Base-by-base conservation (phyloP, 1,140 invertebrate genomes). In the Listronotus oregonensis region DNA sequence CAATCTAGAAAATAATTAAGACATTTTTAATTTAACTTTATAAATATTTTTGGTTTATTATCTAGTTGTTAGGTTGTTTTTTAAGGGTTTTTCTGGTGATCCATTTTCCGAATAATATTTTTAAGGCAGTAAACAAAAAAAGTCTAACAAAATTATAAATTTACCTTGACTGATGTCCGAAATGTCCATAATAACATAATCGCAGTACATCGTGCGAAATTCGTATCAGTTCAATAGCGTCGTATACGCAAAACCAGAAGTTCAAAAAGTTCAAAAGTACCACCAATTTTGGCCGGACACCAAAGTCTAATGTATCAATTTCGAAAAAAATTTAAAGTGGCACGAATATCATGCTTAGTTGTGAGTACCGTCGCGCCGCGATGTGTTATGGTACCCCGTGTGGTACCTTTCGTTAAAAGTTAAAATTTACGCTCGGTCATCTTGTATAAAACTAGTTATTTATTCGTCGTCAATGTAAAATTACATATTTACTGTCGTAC, bases 141-240 rank as follows among this genome's bases (percentile, higher is more conserved):
- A 27, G 1, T 27, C 21, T 27, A 18, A 14, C 12, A 40, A n/a
- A 32, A 11, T 17, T 18, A 5, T 18, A 31, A 31, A 57, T 43
- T 66, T 70, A 70, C 68, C 68, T 70, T 70, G 68, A 67, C 55
- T 60, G 7, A 67, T 47, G 44, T 70, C 64, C 31, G 68, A 59
- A 59, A 70, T 70, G 46, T 70, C 68, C 68, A 70, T 70, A 59
- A 70, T 60, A 60, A 70, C 61, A 42, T 70, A 70, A 55, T 70
- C 68, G 56, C 68, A 62, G 66, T 64, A 70, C 68, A 70, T 70
- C 12, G 15, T 55, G 2, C 52, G 54, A 60, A 61, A 18, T n/a
- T 60, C 6, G 32, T 47, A 40, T 6, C 27, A 12, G 54, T 56
- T 32, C 54, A 34, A 10, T 7, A 18, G 11, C 17, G n/a, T 14